A percentile compares a stretch with the other conserved stretches of the same genome.
phyloP scores from a whole-genome alignment of 2,888 invertebrate genomes.

The Malacosoma neustria region DNA sequence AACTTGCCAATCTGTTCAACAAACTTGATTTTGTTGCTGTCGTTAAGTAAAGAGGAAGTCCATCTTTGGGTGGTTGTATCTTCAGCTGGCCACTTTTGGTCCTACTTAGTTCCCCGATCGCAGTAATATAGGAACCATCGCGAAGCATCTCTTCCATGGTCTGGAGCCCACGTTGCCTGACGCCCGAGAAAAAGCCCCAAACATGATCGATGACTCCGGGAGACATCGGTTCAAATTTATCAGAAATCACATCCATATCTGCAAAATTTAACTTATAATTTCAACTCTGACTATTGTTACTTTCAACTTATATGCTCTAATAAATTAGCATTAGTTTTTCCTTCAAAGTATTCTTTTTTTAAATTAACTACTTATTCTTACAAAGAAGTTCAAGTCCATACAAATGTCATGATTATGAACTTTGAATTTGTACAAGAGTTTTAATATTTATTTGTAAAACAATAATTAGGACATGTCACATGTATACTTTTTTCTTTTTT shows the following conservation, averaged over 20 bases:
- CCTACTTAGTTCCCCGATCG: constrained; percentile 83
- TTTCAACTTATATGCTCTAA: too few species aligned
- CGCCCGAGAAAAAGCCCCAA: constrained; percentile 90
- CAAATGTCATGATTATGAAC: too few species aligned
- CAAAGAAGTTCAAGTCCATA: too few species aligned
- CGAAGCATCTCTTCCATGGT: constrained; percentile 91
- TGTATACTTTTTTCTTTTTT: too few species aligned
- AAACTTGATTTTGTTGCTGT: constrained; percentile 85
- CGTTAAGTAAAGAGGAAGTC: constrained; percentile 84
- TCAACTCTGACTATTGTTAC: too few species aligned
- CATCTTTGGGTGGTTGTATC: constrained; percentile 82
- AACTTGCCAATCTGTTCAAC: constrained; percentile 81
- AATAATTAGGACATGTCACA: too few species aligned
- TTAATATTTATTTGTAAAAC: too few species aligned
- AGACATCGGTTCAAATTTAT: constrained; percentile 86
- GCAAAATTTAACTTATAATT: too few species aligned
- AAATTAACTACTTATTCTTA: too few species aligned
- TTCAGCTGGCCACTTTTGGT: constrained; percentile 78
- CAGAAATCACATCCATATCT: constrained; percentile 88
- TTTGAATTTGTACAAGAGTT: too few species aligned
- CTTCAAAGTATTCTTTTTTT: too few species aligned
- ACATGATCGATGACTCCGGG: constrained; percentile 86
- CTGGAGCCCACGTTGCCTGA: constrained; percentile 88
- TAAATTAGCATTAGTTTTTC: too few species aligned
- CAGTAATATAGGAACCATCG: constrained; percentile 86